Base-by-base conservation (phyloP, 2,797 vertebrate species). In the Argya squamiceps region DNA sequence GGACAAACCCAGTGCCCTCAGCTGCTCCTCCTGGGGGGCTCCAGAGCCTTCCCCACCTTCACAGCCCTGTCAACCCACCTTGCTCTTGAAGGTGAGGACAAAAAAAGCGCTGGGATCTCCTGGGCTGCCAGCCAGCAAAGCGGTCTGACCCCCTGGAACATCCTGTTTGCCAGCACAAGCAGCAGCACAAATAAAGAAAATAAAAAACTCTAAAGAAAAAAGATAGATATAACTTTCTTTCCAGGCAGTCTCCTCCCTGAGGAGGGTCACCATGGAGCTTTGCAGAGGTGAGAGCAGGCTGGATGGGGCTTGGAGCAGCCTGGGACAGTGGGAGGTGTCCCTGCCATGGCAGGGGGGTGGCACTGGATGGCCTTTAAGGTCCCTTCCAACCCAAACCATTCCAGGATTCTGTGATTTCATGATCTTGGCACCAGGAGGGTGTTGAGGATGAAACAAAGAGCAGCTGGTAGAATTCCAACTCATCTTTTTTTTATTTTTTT, bases 171-270 rank as follows among this genome's bases (percentile, higher is more conserved):
- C 41, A 71, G 60, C 36, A 83, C 34, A 71, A 60, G 52, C 39
- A 55, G 29, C 49, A 63, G 9, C 0, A 0, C 1, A 3, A 49
- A 49, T 12, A 18, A 71, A 50, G n/a, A n/a, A 82, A 68, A 34
- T 16, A 34, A 77, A 43, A 37, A 71, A 44, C 13, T 55, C 30
- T 13, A 8, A 58, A 78, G 4, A 12, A 10, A 56, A 68, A 46
- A 68, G 27, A 2, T 1, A 68, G 27, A 2, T 1, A 1, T 0
- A 8, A 19, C 2, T 2, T 16, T 23, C 11, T 50, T 63, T 71
- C 19, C 60, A 88, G 41, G 2, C 13, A 71, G 26, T 67, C 27
- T 55, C 16, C 50, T 79, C 50, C 47, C n/a, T 47, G 50, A 69
- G 7, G 6, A 92, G 19, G 13, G 21, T 62, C 24, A 68, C 22